Percentiles rank a stretch among this genome's conserved stretches.
Evolutionary conservation across 2,888 invertebrate genomes (phyloP).

Genomic region (Drosophila incognita): DNA sequence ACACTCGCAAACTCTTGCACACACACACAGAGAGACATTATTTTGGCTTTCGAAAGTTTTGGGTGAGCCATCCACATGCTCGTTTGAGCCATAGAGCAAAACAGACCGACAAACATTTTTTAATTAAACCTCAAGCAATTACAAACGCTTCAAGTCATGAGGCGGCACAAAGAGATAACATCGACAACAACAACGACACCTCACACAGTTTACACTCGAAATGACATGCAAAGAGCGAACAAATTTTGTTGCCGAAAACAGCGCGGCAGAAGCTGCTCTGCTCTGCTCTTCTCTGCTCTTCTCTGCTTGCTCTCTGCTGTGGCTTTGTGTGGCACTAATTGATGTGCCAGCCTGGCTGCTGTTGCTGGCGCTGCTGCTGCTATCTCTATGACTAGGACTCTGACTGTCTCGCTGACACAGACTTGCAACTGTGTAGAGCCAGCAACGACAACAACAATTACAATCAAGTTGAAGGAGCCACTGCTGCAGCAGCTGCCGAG

Average conservation of each 20-base stretch:
- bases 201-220: slow-evolving; percentile 74
- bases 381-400: slow-evolving; percentile 35
- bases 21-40: slow-evolving; percentile 7
- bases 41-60: slow-evolving; percentile 30
- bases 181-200: slow-evolving; percentile 55
- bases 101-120: slow-evolving; percentile 70
- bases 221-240: slow-evolving; percentile 65
- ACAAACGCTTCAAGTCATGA: slow-evolving; percentile 67
- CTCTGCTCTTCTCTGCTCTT: slow-evolving; percentile 1
- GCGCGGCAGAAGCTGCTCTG: slow-evolving; percentile 21
- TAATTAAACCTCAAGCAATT: slow-evolving; percentile 79
- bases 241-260: slow-evolving; percentile 43
- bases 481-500: slow-evolving; percentile 43
- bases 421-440: slow-evolving; percentile 37
- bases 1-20: background rate
- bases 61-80: background rate
- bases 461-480: slow-evolving; percentile 31
- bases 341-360: slow-evolving; percentile 65
- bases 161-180: slow-evolving; percentile 55
- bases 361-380: slow-evolving; percentile 20
- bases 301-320: slow-evolving; percentile 38
- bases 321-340: slow-evolving; percentile 76
- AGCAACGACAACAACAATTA: slow-evolving; percentile 30
- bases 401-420: slow-evolving; percentile 55
- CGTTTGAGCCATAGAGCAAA: slow-evolving; percentile 8